phyloP scores from a whole-genome alignment of 2,888 invertebrate species.

The Noctua fimbriata region DNA sequence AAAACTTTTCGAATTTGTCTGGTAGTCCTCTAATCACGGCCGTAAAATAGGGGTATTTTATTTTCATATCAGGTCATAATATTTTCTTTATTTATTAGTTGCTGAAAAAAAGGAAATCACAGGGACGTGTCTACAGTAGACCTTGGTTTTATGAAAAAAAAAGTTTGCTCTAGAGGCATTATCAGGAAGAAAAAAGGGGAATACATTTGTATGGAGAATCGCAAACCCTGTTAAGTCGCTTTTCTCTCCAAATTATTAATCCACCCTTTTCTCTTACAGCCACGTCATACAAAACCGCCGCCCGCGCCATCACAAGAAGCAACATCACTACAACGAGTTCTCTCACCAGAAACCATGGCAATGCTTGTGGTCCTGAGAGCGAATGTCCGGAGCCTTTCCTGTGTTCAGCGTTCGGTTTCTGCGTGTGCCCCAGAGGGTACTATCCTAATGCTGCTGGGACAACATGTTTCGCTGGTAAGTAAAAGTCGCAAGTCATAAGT shows the following conservation, averaged over 20 bases:
- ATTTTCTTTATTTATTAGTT: no score
- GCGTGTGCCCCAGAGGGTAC: conserved; percentile 83
- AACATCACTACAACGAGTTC: conserved; percentile 40
- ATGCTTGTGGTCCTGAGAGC: conserved; percentile 62
- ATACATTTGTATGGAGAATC: no score
- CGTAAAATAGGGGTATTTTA: no score
- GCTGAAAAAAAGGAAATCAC: no score
- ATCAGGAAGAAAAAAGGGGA: no score
- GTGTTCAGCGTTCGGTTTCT: conserved; percentile 76
- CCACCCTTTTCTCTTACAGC: background rate
- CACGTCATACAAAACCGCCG: background rate
- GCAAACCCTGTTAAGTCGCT: no score
- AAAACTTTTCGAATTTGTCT: no score
- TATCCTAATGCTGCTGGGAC: conserved; percentile 71
- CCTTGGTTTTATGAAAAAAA: no score
- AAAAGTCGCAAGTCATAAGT: background rate
- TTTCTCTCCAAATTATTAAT: background rate
- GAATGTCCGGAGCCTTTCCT: conserved; percentile 73
- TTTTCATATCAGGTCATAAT: no score
- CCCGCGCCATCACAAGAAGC: background rate
- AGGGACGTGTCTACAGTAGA: no score
- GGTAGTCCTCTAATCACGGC: no score
- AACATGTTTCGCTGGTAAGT: conserved; percentile 81
- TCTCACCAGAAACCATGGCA: conserved; percentile 63
- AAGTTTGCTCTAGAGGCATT: no score